phyloP scores from a whole-genome alignment of 2,113 vertebrate genomes.

The Chroicocephalus ridibundus region DNA sequence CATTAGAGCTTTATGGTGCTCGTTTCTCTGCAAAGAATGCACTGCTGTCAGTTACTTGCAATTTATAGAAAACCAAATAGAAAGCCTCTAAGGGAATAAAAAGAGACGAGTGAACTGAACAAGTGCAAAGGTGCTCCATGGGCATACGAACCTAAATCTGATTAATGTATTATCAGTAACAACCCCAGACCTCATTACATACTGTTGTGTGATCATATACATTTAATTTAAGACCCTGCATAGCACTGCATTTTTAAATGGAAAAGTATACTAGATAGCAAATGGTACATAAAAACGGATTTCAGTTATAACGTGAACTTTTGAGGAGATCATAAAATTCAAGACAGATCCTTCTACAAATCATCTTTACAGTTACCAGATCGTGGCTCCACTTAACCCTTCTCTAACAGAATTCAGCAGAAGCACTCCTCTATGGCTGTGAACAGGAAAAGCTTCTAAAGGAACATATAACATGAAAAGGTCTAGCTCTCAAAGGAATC shows the following conservation, averaged over 20 bases:
- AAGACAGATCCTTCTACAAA: slow-evolving; percentile 15
- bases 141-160: neutral
- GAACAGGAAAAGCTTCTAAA: neutral
- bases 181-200: neutral
- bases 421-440: neutral
- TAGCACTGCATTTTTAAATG: neutral
- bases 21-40: neutral
- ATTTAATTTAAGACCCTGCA: neutral
- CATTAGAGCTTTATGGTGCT: neutral
- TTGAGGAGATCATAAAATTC: neutral
- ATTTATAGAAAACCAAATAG: neutral
- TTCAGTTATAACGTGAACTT: neutral
- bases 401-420: neutral
- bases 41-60: neutral
- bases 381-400: neutral
- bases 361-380: slow-evolving; percentile 9
- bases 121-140: neutral
- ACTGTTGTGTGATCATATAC: neutral
- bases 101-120: neutral
- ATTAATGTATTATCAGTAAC: neutral
- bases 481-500: neutral
- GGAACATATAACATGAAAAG: neutral
- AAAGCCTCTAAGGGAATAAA: neutral
- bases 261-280: neutral
- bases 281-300: neutral